A percentile compares a stretch with the other conserved stretches of the same genome.
These are phyloP conservation scores for Dasysyrphus tricinctus DNA, from an alignment of 2,888 invertebrate species.

Conservation along the genomic window DNA sequence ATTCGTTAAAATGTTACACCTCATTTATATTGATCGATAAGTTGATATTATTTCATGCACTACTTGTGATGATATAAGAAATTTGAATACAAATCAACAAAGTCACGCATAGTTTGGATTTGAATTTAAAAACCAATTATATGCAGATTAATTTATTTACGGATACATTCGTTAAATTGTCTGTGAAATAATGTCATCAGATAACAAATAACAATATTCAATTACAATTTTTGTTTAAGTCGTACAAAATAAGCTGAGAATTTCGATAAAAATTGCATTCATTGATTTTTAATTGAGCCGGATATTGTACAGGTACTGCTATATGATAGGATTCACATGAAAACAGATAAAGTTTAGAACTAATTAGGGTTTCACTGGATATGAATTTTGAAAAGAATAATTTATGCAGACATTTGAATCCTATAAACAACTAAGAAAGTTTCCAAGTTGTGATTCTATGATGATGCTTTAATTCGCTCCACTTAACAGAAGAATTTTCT, in stretches of 20 bases:
- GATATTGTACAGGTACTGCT: not conserved
- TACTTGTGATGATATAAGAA: not conserved
- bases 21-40: not conserved
- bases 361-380: not conserved
- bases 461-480: too few relatives aligned
- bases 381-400: not conserved
- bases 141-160: constrained; percentile 23
- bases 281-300: constrained; percentile 1
- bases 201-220: constrained; percentile 1
- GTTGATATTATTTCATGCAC: constrained; percentile 13
- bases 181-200: constrained; percentile 25
- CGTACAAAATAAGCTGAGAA: constrained; percentile 25
- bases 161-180: constrained; percentile 17
- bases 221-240: constrained; percentile 25
- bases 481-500: too few relatives aligned
- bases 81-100: constrained; percentile 15
- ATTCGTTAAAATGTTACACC: not conserved
- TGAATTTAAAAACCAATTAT: constrained; percentile 11
- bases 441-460: too few relatives aligned
- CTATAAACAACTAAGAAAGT: too few relatives aligned
- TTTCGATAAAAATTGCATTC: constrained; percentile 20
- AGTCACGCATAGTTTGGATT: constrained; percentile 42
- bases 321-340: not conserved
- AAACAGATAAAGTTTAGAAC: too few relatives aligned
- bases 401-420: not conserved